phyloP scores from a whole-genome alignment of 2,113 vertebrate genomes.

The Sus scrofa region DNA sequence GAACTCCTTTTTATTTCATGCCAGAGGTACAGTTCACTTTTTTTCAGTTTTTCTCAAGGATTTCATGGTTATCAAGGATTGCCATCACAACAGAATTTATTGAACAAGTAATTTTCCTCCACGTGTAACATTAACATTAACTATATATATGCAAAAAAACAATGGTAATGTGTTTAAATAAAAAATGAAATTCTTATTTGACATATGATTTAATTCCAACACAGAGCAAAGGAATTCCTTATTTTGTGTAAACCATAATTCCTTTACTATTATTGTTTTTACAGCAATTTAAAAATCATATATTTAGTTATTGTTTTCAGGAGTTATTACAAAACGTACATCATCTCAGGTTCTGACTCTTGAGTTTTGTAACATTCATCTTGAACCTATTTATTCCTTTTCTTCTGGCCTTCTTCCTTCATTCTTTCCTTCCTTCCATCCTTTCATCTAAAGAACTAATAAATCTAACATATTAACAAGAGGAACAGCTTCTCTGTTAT shows the following conservation, averaged over 20 bases:
- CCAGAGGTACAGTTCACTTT: background rate
- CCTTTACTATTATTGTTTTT: too few relatives aligned
- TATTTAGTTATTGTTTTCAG: slow-evolving; percentile 49
- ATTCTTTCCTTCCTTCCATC: background rate
- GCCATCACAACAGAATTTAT: background rate
- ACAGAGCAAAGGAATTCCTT: background rate
- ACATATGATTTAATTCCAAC: background rate
- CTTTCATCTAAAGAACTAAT: background rate
- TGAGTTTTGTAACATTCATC: slow-evolving; percentile 47
- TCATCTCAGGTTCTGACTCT: slow-evolving; percentile 68
- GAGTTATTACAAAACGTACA: slow-evolving; percentile 47
- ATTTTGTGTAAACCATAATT: background rate
- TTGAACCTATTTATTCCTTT: background rate
- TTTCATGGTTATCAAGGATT: background rate
- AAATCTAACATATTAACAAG: background rate
- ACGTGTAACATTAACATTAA: background rate
- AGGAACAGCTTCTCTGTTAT: background rate
- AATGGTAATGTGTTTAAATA: background rate
- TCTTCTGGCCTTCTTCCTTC: background rate
- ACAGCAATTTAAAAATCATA: slow-evolving; percentile 22
- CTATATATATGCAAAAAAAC: background rate
- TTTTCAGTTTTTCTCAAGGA: background rate
- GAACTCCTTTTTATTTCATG: background rate
- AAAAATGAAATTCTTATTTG: background rate
- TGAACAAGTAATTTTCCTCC: background rate